Evolutionary conservation across 2,888 invertebrate species (phyloP).

Genomic region (Pilophorus perplexus): DNA sequence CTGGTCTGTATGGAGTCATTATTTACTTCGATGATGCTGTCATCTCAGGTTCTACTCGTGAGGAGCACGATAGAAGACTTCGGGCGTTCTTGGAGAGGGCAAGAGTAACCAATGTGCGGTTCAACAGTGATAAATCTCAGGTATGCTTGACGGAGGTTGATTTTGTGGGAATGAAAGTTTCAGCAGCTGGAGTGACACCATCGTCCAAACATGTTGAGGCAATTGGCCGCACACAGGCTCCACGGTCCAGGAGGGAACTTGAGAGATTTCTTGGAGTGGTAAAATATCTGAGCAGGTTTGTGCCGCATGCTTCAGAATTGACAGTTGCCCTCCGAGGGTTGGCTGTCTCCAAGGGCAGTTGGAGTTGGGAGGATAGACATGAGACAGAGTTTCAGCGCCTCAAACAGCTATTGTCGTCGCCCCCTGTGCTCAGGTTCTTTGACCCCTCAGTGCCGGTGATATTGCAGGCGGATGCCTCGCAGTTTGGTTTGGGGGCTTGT

Average conservation of each 20-base stretch:
- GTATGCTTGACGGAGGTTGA: slow-evolving; percentile 1
- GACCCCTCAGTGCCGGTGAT: not conserved
- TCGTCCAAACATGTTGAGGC: slow-evolving; percentile 15
- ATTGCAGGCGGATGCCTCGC: not conserved
- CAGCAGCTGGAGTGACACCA: too few species aligned
- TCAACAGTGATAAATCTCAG: slow-evolving; percentile 47
- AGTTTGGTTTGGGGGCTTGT: slow-evolving; percentile 50
- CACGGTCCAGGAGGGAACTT: not conserved
- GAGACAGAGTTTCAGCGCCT: not conserved
- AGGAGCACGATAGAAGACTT: slow-evolving; percentile 49
- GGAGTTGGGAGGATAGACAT: not conserved
- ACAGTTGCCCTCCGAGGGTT: not conserved
- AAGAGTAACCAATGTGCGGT: slow-evolving; percentile 47
- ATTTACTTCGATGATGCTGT: slow-evolving; percentile 28
- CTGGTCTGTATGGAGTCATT: not conserved
- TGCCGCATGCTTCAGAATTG: not conserved
- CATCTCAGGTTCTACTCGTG: slow-evolving; percentile 47
- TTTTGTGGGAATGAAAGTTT: slow-evolving; percentile 2
- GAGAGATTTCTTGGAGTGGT: slow-evolving; percentile 1
- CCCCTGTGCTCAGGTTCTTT: not conserved
- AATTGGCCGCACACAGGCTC: not conserved
- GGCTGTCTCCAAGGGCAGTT: not conserved
- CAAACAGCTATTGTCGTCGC: not conserved
- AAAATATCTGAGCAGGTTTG: not conserved
- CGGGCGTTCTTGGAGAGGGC: slow-evolving; percentile 48